Conservation (phyloP, 2,888 invertebrate species). For the Tipula helvola region DNA sequence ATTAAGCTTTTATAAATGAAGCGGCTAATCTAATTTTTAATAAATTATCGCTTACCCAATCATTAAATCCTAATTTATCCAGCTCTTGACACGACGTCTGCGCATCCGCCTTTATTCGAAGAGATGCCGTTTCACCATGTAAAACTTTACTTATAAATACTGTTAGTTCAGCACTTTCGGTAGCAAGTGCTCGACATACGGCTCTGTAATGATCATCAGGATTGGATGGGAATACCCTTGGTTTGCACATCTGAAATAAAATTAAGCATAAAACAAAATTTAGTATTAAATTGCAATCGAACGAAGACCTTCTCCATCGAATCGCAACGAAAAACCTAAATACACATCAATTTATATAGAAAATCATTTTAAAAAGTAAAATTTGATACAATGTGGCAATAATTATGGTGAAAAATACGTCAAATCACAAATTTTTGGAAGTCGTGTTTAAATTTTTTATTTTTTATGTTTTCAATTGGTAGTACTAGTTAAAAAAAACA, state of each 20-base stretch:
- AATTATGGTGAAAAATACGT: no score
- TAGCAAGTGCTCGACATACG: constrained; percentile 82
- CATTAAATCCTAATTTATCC: constrained; percentile 72
- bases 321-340: background rate
- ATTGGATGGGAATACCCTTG: constrained; percentile 37
- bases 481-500: no score
- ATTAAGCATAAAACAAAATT: background rate
- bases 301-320: background rate
- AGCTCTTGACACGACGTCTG: constrained; percentile 53
- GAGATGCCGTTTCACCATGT: constrained; percentile 47
- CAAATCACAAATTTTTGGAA: no score
- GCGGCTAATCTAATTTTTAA: background rate
- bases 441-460: no score
- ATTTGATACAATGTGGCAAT: background rate
- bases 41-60: constrained; percentile 61
- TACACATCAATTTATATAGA: background rate
- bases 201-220: constrained; percentile 61
- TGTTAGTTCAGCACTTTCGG: constrained; percentile 81
- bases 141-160: constrained; percentile 78
- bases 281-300: background rate
- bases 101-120: constrained; percentile 49
- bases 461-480: no score
- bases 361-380: background rate
- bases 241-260: constrained; percentile 37
- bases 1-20: background rate